These are phyloP conservation scores for Holothuria glaberrima DNA, from an alignment of 35 echinoderm and acorn worm species.

Conservation along the genomic window DNA sequence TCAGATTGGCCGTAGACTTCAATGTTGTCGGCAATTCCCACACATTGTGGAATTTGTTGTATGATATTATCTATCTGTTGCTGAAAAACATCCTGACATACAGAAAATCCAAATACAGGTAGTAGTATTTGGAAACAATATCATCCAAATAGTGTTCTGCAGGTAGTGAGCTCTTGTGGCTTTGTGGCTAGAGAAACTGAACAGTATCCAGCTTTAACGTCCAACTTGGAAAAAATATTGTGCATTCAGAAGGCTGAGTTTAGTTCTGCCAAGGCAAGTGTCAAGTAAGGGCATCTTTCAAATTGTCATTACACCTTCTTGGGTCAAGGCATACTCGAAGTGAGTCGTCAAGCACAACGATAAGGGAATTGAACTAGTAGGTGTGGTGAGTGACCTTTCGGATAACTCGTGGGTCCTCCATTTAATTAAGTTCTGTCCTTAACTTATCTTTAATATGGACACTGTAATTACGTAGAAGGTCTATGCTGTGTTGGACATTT, in stretches of 20 bases:
- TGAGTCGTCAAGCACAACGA: slow-evolving; percentile 9
- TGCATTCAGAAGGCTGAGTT: slow-evolving; percentile 44
- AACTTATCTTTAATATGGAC: slow-evolving; percentile 64
- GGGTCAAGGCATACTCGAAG: slow-evolving; percentile 11
- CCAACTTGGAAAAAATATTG: slow-evolving; percentile 60
- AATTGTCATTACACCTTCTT: slow-evolving; percentile 16
- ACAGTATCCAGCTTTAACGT: slow-evolving; percentile 52
- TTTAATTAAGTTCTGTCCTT: slow-evolving; percentile 51
- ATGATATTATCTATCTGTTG: slow-evolving; percentile 7
- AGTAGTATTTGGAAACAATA: slow-evolving; percentile 35
- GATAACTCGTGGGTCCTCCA: slow-evolving; percentile 62
- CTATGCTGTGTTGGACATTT: slow-evolving; percentile 40
- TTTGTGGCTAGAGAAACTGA: neutral
- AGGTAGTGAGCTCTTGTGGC: slow-evolving; percentile 39
- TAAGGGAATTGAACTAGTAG: slow-evolving; percentile 68
- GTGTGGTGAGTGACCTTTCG: slow-evolving; percentile 57
- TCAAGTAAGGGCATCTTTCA: slow-evolving; percentile 51
- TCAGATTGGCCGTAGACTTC: slow-evolving; percentile 27
- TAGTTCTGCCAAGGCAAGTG: slow-evolving; percentile 50
- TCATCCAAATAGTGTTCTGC: slow-evolving; percentile 12
- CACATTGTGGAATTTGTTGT: neutral
- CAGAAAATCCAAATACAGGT: slow-evolving; percentile 50
- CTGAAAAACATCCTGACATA: neutral
- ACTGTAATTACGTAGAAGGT: slow-evolving; percentile 67
- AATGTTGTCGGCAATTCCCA: neutral